Percentiles rank a stretch among this genome's conserved stretches.
Evolutionary conservation across 2,797 vertebrate species (phyloP).

Genomic region (Mallotus villosus): DNA sequence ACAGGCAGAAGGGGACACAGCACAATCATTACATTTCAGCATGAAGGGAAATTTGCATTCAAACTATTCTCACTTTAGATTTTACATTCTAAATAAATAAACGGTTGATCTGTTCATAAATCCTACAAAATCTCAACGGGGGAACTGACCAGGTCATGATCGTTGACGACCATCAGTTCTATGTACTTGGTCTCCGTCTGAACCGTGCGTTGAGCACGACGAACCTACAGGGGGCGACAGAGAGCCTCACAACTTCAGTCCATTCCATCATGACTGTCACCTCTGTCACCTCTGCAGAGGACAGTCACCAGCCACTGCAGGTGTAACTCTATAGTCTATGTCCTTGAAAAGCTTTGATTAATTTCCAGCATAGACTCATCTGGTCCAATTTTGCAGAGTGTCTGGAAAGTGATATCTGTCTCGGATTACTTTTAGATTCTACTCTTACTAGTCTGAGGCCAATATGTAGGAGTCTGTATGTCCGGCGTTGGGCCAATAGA

Average conservation of each 20-base stretch:
- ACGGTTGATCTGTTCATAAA: too few relatives aligned
- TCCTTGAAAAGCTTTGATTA: constrained; percentile 51
- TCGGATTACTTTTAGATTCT: neutral
- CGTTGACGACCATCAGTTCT: constrained; percentile 94
- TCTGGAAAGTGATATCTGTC: constrained; percentile 12
- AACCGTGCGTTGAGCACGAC: constrained; percentile 83
- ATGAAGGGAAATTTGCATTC: too few relatives aligned
- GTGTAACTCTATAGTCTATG: constrained; percentile 53
- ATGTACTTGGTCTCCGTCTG: constrained; percentile 98
- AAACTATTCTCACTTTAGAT: too few relatives aligned
- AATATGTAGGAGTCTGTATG: constrained; percentile 10
- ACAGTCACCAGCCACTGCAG: constrained; percentile 32
- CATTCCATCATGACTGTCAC: constrained; percentile 36
- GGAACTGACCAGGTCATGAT: constrained; percentile 78
- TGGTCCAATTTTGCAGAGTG: constrained; percentile 19
- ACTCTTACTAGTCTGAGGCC: constrained; percentile 5
- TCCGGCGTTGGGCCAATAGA: neutral
- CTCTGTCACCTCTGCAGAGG: constrained; percentile 31
- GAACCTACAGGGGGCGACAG: constrained; percentile 72
- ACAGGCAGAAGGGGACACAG: constrained; percentile 10
- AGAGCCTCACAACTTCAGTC: constrained; percentile 31
- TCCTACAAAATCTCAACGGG: constrained; percentile 17
- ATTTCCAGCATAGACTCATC: constrained; percentile 25
- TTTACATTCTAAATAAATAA: too few relatives aligned
- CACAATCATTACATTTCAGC: neutral